Base-by-base conservation (phyloP, 2,113 vertebrate species). In the Aptenodytes patagonicus region DNA sequence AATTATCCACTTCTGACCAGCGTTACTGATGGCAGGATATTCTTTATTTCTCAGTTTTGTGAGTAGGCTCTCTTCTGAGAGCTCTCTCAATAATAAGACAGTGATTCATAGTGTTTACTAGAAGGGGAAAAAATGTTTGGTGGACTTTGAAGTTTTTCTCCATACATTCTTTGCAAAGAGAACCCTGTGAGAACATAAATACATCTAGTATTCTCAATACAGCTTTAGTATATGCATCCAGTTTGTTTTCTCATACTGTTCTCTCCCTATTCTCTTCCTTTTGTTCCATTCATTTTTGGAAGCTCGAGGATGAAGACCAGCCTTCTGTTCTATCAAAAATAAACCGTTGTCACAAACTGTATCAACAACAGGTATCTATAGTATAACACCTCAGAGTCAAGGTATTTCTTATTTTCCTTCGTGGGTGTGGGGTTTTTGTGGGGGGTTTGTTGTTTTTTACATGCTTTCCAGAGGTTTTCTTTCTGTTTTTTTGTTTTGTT, bases 401-500 rank as follows among this genome's bases (percentile, higher is more conserved):
- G 11, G 34, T 69, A 51, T 58, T 60, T 84, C 1, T 4, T 52
- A 5, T 90, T 89, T 83, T 66, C 4, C 5, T 65, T 81, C 29
- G 12, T 49, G 7, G 2, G 1, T 80, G 9, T 42, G 14, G 5
- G 2, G 4, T 0, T 21, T 49, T 51, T 42, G 1, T 16, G 36
- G 36, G 10, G 2, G 3, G 13, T 34, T 44, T 31, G 3, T 2
- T 54, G 16, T 3, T 54, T 62, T 81, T 85, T 60, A 22, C 1
- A n/a, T 40, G 5, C 2, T 60, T 54, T 69, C 26, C 18, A 71
- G 18, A 36, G 9, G 2, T 2, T 5, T 2, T 8, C 34, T 49
- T 54, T 66, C 17, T 28, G 4, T 38, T 73, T 20, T 47, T n/a
- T 76, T 52, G 61, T 29, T 6, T 42, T 42, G 42, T 16, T 42